Conservation (phyloP, 2,888 invertebrate genomes). For the Scelioninae gen. 1 region DNA sequence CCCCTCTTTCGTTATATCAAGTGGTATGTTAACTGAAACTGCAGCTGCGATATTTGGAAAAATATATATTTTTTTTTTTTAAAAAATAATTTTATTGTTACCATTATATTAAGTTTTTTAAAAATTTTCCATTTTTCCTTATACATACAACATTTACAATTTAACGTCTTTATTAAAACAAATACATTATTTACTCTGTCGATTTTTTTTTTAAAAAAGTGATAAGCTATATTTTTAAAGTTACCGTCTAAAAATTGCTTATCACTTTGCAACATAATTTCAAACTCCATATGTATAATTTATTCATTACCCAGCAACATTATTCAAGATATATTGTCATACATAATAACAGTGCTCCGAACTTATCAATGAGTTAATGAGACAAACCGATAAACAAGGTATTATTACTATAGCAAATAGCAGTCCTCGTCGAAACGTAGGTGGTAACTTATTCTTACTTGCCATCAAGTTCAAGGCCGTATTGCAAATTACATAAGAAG, state of each 20-base stretch:
- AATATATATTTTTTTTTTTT: no score
- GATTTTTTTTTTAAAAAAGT: background rate
- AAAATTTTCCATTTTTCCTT: no score
- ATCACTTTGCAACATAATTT: conserved; percentile 5
- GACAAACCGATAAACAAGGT: conserved; percentile 37
- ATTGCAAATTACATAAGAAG: conserved; percentile 37
- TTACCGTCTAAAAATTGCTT: background rate
- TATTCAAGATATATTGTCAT: conserved; percentile 9
- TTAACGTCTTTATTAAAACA: conserved; percentile 15
- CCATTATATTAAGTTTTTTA: no score
- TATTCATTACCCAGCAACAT: background rate
- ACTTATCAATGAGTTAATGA: conserved; percentile 32
- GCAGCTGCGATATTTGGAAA: no score
- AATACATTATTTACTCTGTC: background rate
- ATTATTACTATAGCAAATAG: conserved; percentile 33
- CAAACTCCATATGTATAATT: conserved; percentile 18
- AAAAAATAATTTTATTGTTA: no score
- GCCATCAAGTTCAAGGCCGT: conserved; percentile 37
- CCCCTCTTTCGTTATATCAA: no score
- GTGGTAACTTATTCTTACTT: conserved; percentile 24
- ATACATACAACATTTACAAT: background rate
- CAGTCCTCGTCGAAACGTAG: conserved; percentile 22
- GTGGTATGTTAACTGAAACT: no score
- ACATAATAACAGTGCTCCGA: conserved; percentile 21
- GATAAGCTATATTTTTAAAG: no score